phyloP scores from a whole-genome alignment of 2,797 vertebrate species.

The Poecilia picta region DNA sequence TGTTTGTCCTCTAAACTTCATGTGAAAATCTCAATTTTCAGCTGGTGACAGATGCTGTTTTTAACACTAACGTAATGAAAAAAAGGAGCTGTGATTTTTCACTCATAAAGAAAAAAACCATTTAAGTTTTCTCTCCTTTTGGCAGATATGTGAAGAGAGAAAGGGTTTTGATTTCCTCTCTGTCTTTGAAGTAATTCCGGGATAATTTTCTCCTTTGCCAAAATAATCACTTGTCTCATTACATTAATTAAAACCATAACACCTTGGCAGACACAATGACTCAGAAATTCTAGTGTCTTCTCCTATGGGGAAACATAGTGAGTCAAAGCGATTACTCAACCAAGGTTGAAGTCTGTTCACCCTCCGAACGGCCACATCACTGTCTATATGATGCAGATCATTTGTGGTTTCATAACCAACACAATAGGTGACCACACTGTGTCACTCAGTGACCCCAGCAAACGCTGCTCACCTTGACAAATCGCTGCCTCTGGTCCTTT shows the following conservation, averaged over 20 bases:
- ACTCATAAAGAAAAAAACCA: slow-evolving; percentile 9
- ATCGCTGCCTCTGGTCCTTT: slow-evolving; percentile 61
- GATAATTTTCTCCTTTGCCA: slow-evolving; percentile 38
- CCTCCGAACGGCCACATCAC: slow-evolving; percentile 36
- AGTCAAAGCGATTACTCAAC: slow-evolving; percentile 67
- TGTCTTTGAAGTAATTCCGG: slow-evolving; percentile 37
- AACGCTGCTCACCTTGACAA: slow-evolving; percentile 61
- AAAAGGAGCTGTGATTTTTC: not conserved
- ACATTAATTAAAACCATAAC: slow-evolving; percentile 63
- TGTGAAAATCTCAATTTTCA: not conserved
- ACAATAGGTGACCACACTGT: slow-evolving; percentile 33
- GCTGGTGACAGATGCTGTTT: not conserved
- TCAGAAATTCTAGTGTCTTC: slow-evolving; percentile 38
- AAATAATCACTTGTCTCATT: slow-evolving; percentile 49
- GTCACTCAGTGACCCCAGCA: slow-evolving; percentile 59
- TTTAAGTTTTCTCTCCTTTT: not conserved
- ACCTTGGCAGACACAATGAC: slow-evolving; percentile 35
- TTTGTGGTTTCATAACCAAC: slow-evolving; percentile 57
- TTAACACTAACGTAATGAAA: not conserved
- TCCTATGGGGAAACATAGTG: slow-evolving; percentile 48
- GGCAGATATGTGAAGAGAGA: slow-evolving; percentile 23
- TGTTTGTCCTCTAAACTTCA: not conserved
- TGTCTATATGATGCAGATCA: slow-evolving; percentile 61
- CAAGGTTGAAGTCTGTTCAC: slow-evolving; percentile 55
- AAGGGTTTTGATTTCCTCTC: slow-evolving; percentile 16